Evolutionary conservation across 1,140 invertebrate species (phyloP).

Genomic region (Brachionus rubens): DNA sequence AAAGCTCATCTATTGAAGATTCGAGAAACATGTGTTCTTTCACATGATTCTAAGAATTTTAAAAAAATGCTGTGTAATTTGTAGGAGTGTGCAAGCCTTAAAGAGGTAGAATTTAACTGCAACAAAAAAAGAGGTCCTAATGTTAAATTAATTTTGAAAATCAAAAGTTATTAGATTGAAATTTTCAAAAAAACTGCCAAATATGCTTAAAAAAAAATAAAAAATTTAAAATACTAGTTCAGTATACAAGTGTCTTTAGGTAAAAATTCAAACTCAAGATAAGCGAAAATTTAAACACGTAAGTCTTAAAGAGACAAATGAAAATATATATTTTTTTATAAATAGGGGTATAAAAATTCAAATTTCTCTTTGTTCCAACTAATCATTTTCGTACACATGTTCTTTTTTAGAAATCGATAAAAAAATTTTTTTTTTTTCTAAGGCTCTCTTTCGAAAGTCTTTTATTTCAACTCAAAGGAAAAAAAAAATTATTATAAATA

Average conservation of each 20-base stretch:
- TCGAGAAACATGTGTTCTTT: no score
- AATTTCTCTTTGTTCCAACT: not conserved
- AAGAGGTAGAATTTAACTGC: not conserved
- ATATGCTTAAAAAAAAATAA: no score
- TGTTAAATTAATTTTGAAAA: not conserved
- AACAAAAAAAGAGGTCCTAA: not conserved
- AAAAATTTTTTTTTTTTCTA: not conserved
- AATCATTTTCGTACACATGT: conserved; percentile 41
- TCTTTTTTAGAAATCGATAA: conserved; percentile 11
- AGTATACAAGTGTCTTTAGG: no score
- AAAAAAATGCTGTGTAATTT: no score
- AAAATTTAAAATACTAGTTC: no score
- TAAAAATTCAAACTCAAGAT: no score
- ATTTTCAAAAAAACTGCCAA: no score
- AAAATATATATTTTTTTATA: not conserved
- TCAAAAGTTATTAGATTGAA: no score
- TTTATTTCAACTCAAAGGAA: not conserved
- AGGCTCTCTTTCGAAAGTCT: not conserved
- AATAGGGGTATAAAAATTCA: not conserved
- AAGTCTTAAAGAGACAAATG: not conserved
- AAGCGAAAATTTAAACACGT: not conserved
- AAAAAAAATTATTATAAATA: not conserved
- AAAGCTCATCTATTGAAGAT: no score
- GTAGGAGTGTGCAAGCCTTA: no score
- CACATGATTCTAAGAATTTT: no score